Base-by-base conservation (phyloP, 1,140 invertebrate genomes). In the Aphelenchoides fujianensis region DNA sequence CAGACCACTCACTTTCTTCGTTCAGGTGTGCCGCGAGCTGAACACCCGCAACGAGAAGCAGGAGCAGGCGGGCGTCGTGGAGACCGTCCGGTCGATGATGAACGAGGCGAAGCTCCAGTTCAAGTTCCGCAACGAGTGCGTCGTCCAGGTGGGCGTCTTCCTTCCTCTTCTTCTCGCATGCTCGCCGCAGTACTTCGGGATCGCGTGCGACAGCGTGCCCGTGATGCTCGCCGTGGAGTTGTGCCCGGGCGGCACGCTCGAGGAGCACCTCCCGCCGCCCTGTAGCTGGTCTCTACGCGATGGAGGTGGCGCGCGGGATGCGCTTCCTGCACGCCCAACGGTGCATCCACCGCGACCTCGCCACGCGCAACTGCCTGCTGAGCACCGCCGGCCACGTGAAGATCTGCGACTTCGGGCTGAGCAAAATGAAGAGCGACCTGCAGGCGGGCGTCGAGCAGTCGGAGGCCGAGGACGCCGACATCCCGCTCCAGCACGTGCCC, bases 401-500 rank as follows among this genome's bases (percentile, higher is more conserved):
- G 88, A 92, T 96, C 0, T 92, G 92, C 0, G 94, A 96, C 84
- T 96, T 96, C 82, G 94, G 93, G 0, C 92, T 96, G 78, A 92
- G 93, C 0, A 86, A 92, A 52, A 52, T 57, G 16, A 9, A 53
- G 7, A 30, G 55, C 12, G 69, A 71, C 3, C 53, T 61, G 34
- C n/a, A n/a, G n/a, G n/a, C n/a, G n/a, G 23, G 55, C 16, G 62
- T 19, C 16, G 68, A 61, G 36, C 32, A 64, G n/a, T n/a, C n/a
- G 27, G 48, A 64, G 36, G 53, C 37, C 16, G 61, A 72, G 61
- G 27, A 61, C 19, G 12, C 72, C 27, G n/a, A n/a, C n/a, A n/a
- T n/a, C n/a, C n/a, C n/a, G n/a, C n/a, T n/a, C n/a, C n/a, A n/a
- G n/a, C n/a, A n/a, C n/a, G n/a, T n/a, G n/a, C n/a, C n/a, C n/a